Evolutionary conservation across 2,888 invertebrate genomes (phyloP), one percentile per base, ranked within the genome.

Genomic region (Drosophila subsilvestris): DNA sequence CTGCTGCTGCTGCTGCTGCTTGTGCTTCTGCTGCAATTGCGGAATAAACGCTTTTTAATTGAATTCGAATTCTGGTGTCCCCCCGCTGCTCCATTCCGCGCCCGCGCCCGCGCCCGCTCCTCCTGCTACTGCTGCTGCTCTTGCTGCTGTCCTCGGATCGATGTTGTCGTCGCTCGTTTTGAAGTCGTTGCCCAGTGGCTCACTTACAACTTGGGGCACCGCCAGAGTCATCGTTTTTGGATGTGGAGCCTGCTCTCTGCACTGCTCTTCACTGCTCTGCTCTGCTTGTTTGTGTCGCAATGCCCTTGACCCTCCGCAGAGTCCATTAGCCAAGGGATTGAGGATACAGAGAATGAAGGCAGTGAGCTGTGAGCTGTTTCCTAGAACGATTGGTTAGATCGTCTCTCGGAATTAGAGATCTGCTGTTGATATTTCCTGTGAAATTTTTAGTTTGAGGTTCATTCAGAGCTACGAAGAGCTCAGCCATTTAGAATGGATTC

Each of bases 11-110:
- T 12, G n/a, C 10, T 32, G 14, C 50, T n/a, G 4, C 18, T 14
- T 3, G 25, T 10, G 43, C 51, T n/a, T 50, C 67, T 65, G 61
- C 70, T 54, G 73, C 89, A 88, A 85, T 79, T 85, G 89, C 82
- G 76, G 85, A 82, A 89, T 85, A 85, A 85, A 89, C 82, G 89
- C 86, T 85, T 85, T 84, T 89, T 89, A 85, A 85, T 85, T 85
- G 85, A 85, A 85, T 85, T 85, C 85, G 85, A 89, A 89, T 89
- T 87, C 86, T 85, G 75, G 66, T 54, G 14, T 27, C 18, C 20
- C 14, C 57, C 18, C 42, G 20, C 25, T 8, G 51, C 43, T 18
- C 22, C 20, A 20, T 1, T 3, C 20, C 20, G 20, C 29, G n/a
- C n/a, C n/a, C n/a, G n/a, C n/a, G n/a, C n/a, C n/a, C n/a, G n/a